Conservation (phyloP, 2,888 invertebrate genomes). For the Lasioglossum leucozonium region DNA sequence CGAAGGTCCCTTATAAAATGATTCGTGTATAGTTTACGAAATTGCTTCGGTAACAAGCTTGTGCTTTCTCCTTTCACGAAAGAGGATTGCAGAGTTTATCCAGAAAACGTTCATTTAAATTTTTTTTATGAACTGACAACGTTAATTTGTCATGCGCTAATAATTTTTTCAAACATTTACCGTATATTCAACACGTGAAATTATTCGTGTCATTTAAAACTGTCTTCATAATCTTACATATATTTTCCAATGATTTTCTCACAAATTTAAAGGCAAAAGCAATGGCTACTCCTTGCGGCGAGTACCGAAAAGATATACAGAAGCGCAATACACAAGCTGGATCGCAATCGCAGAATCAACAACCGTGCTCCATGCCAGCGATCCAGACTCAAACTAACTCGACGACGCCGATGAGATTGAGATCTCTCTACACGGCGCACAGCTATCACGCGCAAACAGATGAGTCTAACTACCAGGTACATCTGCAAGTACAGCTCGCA, state of each 20-base stretch:
- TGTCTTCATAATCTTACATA: not conserved
- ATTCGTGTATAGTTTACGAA: constrained; percentile 13
- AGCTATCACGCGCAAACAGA: constrained; percentile 85
- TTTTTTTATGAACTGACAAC: not conserved
- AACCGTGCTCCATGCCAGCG: constrained; percentile 65
- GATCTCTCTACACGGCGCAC: constrained; percentile 89
- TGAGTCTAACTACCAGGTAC: constrained; percentile 78
- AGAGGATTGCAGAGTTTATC: not conserved
- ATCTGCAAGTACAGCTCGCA: constrained; percentile 10
- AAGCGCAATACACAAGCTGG: constrained; percentile 62
- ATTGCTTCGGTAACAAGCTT: not conserved
- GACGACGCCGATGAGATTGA: constrained; percentile 86
- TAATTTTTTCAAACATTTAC: not conserved
- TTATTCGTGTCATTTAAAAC: not conserved
- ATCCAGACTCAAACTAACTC: constrained; percentile 72
- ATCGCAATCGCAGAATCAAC: constrained; percentile 52
- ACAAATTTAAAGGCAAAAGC: constrained; percentile 66
- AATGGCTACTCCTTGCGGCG: constrained; percentile 73
- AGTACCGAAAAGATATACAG: constrained; percentile 75
- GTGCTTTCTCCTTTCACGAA: not conserved
- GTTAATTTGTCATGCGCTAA: not conserved
- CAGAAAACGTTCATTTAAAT: not conserved
- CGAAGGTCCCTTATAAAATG: constrained; percentile 67
- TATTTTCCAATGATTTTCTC: not conserved
- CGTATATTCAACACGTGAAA: not conserved